Percentiles rank a stretch among this genome's conserved stretches.
Evolutionary conservation across 2,888 invertebrate species (phyloP).

Genomic region (Galerucella calmariensis): DNA sequence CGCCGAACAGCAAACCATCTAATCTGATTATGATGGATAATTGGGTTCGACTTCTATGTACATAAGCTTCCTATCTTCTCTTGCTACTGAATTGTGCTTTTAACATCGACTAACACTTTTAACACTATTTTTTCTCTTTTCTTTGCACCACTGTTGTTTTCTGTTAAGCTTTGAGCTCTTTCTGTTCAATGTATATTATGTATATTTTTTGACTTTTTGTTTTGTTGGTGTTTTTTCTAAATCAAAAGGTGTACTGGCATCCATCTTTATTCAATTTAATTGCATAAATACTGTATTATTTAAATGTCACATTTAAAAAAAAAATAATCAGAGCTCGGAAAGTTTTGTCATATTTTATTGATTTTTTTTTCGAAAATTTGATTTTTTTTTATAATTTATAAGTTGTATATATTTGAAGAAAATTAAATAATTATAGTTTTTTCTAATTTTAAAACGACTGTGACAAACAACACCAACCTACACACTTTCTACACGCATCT

Average conservation of each 20-base stretch:
- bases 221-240: background rate
- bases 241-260: no score
- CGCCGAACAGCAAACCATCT: slow-evolving; percentile 47
- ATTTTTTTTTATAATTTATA: no score
- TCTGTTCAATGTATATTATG: slow-evolving; percentile 7
- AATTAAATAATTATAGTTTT: background rate
- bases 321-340: no score
- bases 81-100: slow-evolving; percentile 24
- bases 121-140: background rate
- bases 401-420: background rate
- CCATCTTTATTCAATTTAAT: no score
- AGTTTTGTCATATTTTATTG: no score
- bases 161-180: background rate
- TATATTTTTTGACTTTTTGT: background rate
- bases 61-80: slow-evolving; percentile 64
- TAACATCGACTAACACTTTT: slow-evolving; percentile 11
- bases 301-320: no score
- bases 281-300: no score
- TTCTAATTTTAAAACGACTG: background rate
- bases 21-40: slow-evolving; percentile 62
- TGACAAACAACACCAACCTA: background rate
- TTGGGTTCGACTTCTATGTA: slow-evolving; percentile 62
- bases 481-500: background rate
- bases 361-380: no score
- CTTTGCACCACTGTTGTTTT: background rate